phyloP scores from a whole-genome alignment of 2,888 invertebrate species.

The Phortica okadai region DNA sequence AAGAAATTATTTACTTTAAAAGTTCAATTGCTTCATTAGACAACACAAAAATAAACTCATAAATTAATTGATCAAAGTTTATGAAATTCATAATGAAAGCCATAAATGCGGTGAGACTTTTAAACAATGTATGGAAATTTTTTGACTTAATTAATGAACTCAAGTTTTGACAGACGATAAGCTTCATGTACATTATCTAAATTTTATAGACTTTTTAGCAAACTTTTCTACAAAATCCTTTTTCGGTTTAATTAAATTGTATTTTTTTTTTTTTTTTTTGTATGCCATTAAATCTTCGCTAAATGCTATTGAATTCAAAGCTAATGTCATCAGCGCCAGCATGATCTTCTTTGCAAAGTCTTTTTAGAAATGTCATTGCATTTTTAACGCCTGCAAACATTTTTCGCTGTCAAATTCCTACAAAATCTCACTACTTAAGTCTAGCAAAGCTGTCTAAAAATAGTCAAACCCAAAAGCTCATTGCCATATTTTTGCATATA shows the following conservation, averaged over 20 bases:
- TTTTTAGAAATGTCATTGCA: not conserved
- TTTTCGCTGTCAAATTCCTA: not conserved
- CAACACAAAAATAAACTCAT: not conserved
- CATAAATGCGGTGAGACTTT: not conserved
- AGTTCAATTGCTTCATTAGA: constrained; percentile 23
- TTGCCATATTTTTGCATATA: constrained; percentile 31
- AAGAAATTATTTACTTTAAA: not conserved
- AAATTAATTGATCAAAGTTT: constrained; percentile 7
- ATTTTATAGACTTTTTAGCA: too few species aligned
- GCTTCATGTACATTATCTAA: too few species aligned
- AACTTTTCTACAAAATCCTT: too few species aligned
- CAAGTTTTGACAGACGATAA: too few species aligned
- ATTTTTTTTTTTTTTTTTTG: too few species aligned
- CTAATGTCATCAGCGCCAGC: too few species aligned
- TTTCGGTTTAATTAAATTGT: too few species aligned
- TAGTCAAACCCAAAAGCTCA: constrained; percentile 12
- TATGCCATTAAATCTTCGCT: too few species aligned
- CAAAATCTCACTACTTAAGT: not conserved
- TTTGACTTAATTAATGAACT: too few species aligned
- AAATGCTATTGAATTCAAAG: too few species aligned
- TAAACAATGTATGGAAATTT: too few species aligned
- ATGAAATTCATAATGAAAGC: not conserved
- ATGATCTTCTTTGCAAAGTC: not conserved
- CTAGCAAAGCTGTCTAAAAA: constrained; percentile 13
- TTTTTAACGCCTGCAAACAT: not conserved